phyloP scores from a whole-genome alignment of 2,113 vertebrate species.

The Egretta garzetta region DNA sequence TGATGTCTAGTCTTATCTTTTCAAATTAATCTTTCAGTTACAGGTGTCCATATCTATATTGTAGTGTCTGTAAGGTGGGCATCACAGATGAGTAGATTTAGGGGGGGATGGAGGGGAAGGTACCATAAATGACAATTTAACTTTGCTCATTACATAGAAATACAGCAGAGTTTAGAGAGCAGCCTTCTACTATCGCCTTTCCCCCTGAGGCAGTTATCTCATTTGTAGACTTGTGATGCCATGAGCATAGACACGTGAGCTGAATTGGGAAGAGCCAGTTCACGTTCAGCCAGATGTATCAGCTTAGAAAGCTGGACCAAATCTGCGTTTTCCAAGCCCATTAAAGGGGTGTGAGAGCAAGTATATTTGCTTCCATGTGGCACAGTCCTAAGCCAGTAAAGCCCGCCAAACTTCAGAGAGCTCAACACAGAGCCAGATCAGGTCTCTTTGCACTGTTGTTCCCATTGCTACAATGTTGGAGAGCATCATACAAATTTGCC shows the following conservation, averaged over 20 bases:
- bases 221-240: fast-evolving
- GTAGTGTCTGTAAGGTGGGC: neutral
- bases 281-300: neutral
- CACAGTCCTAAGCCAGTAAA: neutral
- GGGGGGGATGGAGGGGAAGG: fast-evolving
- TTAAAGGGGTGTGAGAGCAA: neutral
- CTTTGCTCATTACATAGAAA: neutral
- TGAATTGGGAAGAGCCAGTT: neutral
- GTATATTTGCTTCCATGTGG: neutral
- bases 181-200: neutral
- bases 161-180: neutral
- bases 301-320: neutral
- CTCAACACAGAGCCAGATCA: neutral
- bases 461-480: neutral
- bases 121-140: neutral
- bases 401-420: neutral
- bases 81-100: neutral
- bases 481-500: neutral
- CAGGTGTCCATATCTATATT: neutral
- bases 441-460: neutral
- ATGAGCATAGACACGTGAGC: neutral
- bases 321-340: neutral
- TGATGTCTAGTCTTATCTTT: neutral
- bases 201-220: neutral
- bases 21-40: neutral